phyloP scores from a whole-genome alignment of 92 coral and sea anemone species.

The Siderastrea radians region DNA sequence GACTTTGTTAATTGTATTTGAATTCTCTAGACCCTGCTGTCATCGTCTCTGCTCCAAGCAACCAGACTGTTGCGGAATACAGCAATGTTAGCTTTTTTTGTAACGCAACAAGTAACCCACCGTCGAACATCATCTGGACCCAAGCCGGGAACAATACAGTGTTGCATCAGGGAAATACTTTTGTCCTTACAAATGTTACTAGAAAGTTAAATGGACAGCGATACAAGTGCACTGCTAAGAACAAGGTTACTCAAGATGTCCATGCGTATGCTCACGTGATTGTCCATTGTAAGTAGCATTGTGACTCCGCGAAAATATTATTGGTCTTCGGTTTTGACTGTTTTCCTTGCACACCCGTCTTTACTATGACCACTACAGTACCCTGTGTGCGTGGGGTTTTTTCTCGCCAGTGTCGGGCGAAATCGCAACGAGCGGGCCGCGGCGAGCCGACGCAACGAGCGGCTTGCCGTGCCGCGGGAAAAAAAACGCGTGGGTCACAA shows the following conservation, averaged over 20 bases:
- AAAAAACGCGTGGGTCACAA: no score
- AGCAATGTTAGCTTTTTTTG: conserved; percentile 4
- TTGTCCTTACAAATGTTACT: not conserved
- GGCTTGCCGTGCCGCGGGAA: no score
- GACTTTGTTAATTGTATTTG: no score
- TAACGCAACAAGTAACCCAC: conserved; percentile 17
- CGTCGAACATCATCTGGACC: not conserved
- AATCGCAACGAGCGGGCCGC: no score
- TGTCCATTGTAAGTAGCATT: conserved; percentile 7
- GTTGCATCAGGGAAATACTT: not conserved
- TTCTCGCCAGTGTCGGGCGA: no score
- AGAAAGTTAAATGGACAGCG: not conserved
- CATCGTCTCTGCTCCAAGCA: not conserved
- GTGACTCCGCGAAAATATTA: no score
- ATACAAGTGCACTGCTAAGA: not conserved
- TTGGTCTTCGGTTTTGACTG: no score
- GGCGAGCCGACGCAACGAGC: no score
- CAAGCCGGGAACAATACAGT: not conserved
- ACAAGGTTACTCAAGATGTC: not conserved
- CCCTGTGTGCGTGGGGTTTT: no score
- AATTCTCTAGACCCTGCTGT: not conserved
- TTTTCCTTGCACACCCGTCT: no score
- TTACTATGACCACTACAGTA: no score
- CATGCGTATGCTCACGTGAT: not conserved
- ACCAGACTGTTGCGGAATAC: conserved; percentile 6